phyloP scores from a whole-genome alignment of 2,888 invertebrate genomes.

The Tridacna crocea region DNA sequence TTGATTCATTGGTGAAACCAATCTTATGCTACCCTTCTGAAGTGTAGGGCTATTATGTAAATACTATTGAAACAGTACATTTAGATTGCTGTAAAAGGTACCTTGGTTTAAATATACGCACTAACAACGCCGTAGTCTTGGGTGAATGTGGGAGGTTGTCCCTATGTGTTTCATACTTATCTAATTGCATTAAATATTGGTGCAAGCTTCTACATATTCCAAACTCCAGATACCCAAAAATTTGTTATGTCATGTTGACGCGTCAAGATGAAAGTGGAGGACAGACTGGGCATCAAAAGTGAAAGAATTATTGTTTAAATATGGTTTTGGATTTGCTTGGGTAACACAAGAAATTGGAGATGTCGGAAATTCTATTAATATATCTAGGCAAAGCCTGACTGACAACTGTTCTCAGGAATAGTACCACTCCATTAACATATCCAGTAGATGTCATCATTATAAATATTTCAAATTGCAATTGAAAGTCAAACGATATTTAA shows the following conservation, averaged over 20 bases:
- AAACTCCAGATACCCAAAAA: slow-evolving; percentile 26
- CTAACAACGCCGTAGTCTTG: background rate
- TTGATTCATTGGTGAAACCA: slow-evolving; percentile 17
- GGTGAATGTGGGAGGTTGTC: background rate
- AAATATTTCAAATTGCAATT: slow-evolving; percentile 24
- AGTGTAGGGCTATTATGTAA: slow-evolving; percentile 15
- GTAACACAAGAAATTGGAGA: slow-evolving; percentile 29
- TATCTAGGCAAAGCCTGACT: slow-evolving; percentile 15
- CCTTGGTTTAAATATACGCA: background rate
- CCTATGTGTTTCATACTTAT: background rate
- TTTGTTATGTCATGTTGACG: slow-evolving; percentile 29
- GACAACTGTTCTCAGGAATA: slow-evolving; percentile 2
- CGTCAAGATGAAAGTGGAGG: slow-evolving; percentile 20
- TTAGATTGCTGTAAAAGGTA: background rate
- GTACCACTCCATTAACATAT: slow-evolving; percentile 11
- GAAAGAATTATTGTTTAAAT: slow-evolving; percentile 17
- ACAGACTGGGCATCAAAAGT: slow-evolving; percentile 25
- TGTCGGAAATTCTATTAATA: background rate
- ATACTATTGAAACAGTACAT: slow-evolving; percentile 1
- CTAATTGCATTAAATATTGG: slow-evolving; percentile 5
- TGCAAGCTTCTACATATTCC: background rate
- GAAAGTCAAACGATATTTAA: slow-evolving; percentile 25
- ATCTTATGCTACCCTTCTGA: slow-evolving; percentile 9
- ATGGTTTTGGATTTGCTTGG: slow-evolving; percentile 37
- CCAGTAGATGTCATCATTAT: slow-evolving; percentile 25